Evolutionary conservation across 2,113 vertebrate species (phyloP).

Genomic region (Taxidea taxus): DNA sequence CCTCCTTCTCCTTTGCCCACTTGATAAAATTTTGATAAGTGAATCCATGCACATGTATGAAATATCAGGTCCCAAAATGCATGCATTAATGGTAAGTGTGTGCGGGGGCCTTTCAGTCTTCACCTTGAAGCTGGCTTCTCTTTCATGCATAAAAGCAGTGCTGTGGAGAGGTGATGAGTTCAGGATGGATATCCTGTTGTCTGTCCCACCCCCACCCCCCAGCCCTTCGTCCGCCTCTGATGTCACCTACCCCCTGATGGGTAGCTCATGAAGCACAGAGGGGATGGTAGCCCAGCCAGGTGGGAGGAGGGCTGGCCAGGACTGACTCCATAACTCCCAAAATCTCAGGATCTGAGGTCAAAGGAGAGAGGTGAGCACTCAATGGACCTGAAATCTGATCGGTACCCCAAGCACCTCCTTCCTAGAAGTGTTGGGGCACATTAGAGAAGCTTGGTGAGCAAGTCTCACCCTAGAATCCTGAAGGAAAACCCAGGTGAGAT

Average conservation of each 20-base stretch:
- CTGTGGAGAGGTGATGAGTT: background rate
- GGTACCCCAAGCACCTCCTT: rapidly evolving
- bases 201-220: background rate
- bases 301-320: background rate
- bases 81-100: background rate
- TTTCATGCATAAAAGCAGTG: background rate
- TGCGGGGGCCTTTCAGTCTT: background rate
- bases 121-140: background rate
- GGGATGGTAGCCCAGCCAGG: rapidly evolving
- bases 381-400: rapidly evolving
- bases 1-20: background rate
- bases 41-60: background rate
- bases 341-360: background rate
- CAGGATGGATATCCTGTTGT: background rate
- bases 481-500: background rate
- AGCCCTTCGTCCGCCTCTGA: background rate
- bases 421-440: background rate
- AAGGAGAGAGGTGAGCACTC: background rate
- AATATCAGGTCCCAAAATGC: background rate
- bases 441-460: background rate
- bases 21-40: background rate
- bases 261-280: background rate
- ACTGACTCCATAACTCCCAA: background rate
- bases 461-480: background rate
- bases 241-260: background rate